Conservation (phyloP, 1,140 invertebrate genomes). For the Leptoteleia sp. region DNA sequence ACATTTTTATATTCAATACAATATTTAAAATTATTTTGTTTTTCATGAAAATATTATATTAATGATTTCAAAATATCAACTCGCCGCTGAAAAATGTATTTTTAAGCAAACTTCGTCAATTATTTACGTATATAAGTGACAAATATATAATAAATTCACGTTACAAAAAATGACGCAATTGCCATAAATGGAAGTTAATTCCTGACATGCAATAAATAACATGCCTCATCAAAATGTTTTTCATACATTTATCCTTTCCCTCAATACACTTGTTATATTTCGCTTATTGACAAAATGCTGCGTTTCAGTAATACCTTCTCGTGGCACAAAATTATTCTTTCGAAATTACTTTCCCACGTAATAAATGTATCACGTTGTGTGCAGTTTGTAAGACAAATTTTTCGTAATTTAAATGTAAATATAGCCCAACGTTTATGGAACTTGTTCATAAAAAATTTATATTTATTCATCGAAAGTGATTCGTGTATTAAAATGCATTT, state of each 20-base stretch:
- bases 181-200: conserved; percentile 1
- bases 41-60: no score
- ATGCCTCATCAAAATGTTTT: neutral
- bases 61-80: no score
- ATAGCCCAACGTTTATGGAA: neutral
- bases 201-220: conserved; percentile 3
- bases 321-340: neutral
- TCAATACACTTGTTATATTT: neutral
- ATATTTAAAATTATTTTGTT: no score
- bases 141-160: neutral
- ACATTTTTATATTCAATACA: no score
- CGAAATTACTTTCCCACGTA: neutral
- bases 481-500: no score
- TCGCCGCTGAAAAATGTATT: no score
- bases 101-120: neutral
- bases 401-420: neutral
- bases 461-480: conserved; percentile 1
- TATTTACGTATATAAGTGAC: neutral
- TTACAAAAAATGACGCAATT: neutral
- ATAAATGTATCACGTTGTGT: neutral
- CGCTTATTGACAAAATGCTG: neutral
- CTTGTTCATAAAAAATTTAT: neutral
- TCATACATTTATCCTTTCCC: no score
- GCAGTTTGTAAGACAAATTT: neutral
- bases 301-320: neutral